Evolutionary conservation across 1,140 invertebrate genomes (phyloP).

Genomic region (Drosophila pseudoobscura): DNA sequence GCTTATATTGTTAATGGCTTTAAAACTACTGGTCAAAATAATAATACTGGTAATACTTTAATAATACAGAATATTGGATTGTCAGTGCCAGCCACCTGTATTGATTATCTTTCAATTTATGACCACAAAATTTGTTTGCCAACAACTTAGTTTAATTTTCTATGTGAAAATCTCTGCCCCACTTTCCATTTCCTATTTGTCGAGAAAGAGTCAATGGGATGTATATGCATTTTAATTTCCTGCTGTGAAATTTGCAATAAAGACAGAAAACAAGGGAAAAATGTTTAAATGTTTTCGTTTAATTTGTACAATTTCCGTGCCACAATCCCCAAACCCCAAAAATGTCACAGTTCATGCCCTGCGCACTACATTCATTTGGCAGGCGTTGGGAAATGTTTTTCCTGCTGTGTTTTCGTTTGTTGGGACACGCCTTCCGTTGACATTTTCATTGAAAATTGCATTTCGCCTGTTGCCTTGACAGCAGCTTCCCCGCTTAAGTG

Average conservation of each 20-base stretch:
- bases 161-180: not conserved
- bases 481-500: not conserved
- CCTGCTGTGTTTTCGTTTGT: not conserved
- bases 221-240: slow-evolving; percentile 46
- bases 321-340: not conserved
- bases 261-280: not conserved
- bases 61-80: too few species aligned
- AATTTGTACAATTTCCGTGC: slow-evolving; percentile 53
- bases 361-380: slow-evolving; percentile 9
- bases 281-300: slow-evolving; percentile 55
- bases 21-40: not conserved
- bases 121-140: slow-evolving; percentile 10
- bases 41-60: too few species aligned
- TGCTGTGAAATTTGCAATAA: not conserved
- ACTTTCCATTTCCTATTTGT: not conserved
- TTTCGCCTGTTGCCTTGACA: slow-evolving; percentile 19
- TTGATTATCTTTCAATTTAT: too few species aligned
- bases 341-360: slow-evolving; percentile 9
- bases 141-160: not conserved
- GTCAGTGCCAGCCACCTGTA: too few species aligned
- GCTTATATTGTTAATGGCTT: not conserved
- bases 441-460: slow-evolving; percentile 59
- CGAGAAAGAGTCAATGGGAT: too few species aligned
- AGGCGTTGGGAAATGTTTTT: slow-evolving; percentile 10
- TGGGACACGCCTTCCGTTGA: slow-evolving; percentile 19